Evolutionary conservation across 2,888 invertebrate species (phyloP).

Genomic region (Heliconius cydno): DNA sequence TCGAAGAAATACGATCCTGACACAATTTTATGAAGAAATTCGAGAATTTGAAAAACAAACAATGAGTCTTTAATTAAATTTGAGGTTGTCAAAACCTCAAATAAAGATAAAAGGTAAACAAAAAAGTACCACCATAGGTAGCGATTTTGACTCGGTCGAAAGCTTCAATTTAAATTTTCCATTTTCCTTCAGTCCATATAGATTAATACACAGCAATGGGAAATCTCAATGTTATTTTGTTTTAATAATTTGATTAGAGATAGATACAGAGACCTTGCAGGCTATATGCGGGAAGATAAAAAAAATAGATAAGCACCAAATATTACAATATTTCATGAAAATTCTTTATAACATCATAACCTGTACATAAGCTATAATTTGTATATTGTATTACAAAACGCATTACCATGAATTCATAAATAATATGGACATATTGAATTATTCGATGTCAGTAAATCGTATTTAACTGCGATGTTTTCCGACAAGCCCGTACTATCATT

Average conservation of each 20-base stretch:
- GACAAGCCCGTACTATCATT: slow-evolving; percentile 20
- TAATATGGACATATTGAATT: slow-evolving; percentile 23
- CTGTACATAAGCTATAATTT: not conserved
- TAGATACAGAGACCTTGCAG: no score
- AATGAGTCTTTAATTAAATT: not conserved
- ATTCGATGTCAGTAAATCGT: slow-evolving; percentile 24
- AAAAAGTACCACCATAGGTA: no score
- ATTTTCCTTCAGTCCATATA: no score
- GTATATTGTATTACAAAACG: not conserved
- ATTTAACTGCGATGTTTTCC: slow-evolving; percentile 25
- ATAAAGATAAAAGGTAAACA: no score
- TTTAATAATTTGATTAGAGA: no score
- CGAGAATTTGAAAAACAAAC: not conserved
- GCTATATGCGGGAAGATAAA: no score
- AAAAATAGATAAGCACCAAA: not conserved
- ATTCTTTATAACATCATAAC: not conserved
- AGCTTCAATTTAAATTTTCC: not conserved
- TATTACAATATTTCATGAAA: not conserved
- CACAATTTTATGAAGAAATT: not conserved
- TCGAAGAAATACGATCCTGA: not conserved
- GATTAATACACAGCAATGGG: no score
- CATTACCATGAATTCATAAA: slow-evolving; percentile 17
- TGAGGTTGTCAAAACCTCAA: not conserved
- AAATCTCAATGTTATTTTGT: no score
- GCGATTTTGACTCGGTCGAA: not conserved